A percentile compares a stretch with the other conserved stretches of the same genome.
Evolutionary conservation across 2,888 invertebrate species (phyloP).

Genomic region (Tinea pellionella): DNA sequence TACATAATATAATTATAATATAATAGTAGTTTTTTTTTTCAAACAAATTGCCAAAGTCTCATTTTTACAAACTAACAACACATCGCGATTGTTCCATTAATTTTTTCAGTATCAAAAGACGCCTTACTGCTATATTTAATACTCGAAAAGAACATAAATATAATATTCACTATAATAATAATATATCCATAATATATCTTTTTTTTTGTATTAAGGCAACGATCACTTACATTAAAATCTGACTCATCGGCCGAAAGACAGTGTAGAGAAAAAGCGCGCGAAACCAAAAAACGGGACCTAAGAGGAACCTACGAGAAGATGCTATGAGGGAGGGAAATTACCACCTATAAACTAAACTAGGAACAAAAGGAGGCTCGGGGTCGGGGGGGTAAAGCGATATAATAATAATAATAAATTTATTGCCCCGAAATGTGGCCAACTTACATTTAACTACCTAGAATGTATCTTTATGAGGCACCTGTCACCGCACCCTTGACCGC

Average conservation of each 20-base stretch:
- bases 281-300: background rate
- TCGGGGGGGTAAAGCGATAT: background rate
- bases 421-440: background rate
- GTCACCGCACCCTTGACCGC: background rate
- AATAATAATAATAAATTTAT: background rate
- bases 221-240: conserved; percentile 64
- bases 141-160: conserved; percentile 56
- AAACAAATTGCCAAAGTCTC: conserved; percentile 62
- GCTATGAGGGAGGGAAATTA: background rate
- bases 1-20: conserved; percentile 46
- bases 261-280: background rate
- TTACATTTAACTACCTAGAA: background rate
- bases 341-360: background rate
- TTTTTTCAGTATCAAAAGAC: conserved; percentile 42
- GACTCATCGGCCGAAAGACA: background rate
- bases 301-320: background rate
- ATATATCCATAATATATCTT: conserved; percentile 57
- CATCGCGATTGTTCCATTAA: conserved; percentile 57
- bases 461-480: background rate
- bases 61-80: conserved; percentile 69
- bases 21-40: conserved; percentile 52
- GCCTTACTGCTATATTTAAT: conserved; percentile 44
- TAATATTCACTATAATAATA: conserved; percentile 61
- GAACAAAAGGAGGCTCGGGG: no score
- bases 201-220: conserved; percentile 63